Conservation (phyloP, 2,797 vertebrate species). For the Xyrichtys novacula region DNA sequence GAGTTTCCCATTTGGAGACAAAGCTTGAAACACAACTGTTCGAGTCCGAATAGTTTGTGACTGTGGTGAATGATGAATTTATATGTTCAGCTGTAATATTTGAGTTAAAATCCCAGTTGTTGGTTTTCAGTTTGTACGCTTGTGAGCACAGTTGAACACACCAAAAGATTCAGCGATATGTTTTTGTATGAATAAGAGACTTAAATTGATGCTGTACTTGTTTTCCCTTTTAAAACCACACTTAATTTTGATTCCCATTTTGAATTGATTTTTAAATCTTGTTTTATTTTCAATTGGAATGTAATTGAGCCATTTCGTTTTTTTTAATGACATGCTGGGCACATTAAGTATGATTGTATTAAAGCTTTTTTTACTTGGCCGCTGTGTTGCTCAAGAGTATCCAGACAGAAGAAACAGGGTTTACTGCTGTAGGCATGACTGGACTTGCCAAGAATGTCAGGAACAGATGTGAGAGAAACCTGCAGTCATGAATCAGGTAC, state of each 20-base stretch:
- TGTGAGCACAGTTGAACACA: constrained; percentile 10
- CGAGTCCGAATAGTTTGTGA: neutral
- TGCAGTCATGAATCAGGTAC: neutral
- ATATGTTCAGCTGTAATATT: neutral
- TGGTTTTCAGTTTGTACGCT: no score
- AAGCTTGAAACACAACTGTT: constrained; percentile 2
- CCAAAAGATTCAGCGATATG: constrained; percentile 4
- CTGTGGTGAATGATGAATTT: neutral
- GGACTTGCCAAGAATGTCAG: constrained; percentile 42
- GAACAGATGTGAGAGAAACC: constrained; percentile 8
- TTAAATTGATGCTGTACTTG: constrained; percentile 16
- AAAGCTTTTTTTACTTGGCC: constrained; percentile 24
- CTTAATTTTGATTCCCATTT: constrained; percentile 3
- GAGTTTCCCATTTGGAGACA: neutral
- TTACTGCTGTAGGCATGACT: constrained; percentile 25
- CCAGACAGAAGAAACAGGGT: neutral
- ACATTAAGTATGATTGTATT: constrained; percentile 33
- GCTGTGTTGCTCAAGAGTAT: constrained; percentile 16
- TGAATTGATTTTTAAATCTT: constrained; percentile 9
- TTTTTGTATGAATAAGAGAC: constrained; percentile 12
- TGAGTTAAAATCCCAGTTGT: constrained; percentile 5
- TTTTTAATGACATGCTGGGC: constrained; percentile 33
- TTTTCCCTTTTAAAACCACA: constrained; percentile 9
- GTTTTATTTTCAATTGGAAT: constrained; percentile 31
- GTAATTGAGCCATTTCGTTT: constrained; percentile 46